Conservation (phyloP, 2,888 invertebrate genomes). For the Dicycla oo region DNA sequence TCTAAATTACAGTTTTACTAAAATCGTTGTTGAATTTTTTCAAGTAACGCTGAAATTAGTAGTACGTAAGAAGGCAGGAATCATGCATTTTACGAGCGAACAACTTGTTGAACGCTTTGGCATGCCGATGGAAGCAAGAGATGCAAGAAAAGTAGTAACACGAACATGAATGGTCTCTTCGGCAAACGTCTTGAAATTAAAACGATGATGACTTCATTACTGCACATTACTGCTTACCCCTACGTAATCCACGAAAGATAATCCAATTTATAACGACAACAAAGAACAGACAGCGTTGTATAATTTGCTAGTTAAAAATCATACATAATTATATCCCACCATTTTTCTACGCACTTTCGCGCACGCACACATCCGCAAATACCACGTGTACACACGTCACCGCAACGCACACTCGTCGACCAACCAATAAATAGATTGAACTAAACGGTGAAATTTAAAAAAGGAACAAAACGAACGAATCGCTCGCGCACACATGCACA, state of each 20-base stretch:
- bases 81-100: slow-evolving; percentile 26
- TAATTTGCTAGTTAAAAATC: slow-evolving; percentile 73
- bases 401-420: slow-evolving; percentile 82
- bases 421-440: slow-evolving; percentile 90
- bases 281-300: slow-evolving; percentile 52
- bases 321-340: slow-evolving; percentile 82
- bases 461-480: slow-evolving; percentile 89
- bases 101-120: slow-evolving; percentile 50
- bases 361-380: slow-evolving; percentile 70
- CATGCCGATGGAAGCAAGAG: not conserved
- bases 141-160: not conserved
- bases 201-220: slow-evolving; percentile 36
- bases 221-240: slow-evolving; percentile 8
- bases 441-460: slow-evolving; percentile 91
- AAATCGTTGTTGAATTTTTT: not conserved
- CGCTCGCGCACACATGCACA: slow-evolving; percentile 81
- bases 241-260: not conserved
- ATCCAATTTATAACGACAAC: slow-evolving; percentile 23
- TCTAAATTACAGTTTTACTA: not conserved
- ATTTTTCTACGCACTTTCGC: slow-evolving; percentile 90
- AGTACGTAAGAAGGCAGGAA: not conserved
- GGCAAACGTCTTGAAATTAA: slow-evolving; percentile 24
- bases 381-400: slow-evolving; percentile 74
- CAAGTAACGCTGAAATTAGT: not conserved
- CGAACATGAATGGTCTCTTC: not conserved